Evolutionary conservation across 2,113 vertebrate genomes (phyloP), one percentile per base, ranked within the genome.

Genomic region (Xiphorhynchus elegans): DNA sequence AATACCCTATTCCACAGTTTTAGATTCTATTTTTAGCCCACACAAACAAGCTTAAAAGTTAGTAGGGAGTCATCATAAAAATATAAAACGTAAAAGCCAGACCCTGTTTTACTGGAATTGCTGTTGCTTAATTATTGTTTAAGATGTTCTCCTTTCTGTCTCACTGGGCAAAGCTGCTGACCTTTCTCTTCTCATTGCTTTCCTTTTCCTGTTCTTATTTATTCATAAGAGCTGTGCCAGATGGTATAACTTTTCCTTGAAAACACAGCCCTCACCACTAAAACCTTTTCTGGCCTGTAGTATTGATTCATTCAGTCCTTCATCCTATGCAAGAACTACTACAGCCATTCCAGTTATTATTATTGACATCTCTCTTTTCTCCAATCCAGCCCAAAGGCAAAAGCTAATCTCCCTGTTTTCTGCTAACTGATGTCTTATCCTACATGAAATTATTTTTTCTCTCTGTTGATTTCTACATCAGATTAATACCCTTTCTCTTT

Each of bases 271-370:
- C 26, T 81, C 64, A 37, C 25, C 42, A 76, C 46, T 50, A 46
- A 86, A 85, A 77, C 35, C 67, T 70, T 84, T 77, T 55, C 3
- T 3, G 31, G 49, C 56, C 46, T 76, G 37, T 94, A 18, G 67
- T 95, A 95, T 86, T 90, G 94, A 92, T 97, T 94, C 44, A n/a
- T 81, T 89, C 60, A 84, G 31, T 63, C 47, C 59, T 88, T 84
- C 68, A 72, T 90, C 64, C 60, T 92, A 67, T 78, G 81, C 86
- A 81, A 53, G 70, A 73, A 64, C 68, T 81, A 39, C 76, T 84
- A 40, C 56, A 91, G 68, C 83, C 64, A 56, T 86, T 89, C 86
- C 55, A 68, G 60, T 93, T 96, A 84, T 55, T 96, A 39, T 66
- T 93, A 86, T 86, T 95, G 90, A 92, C 88, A 8, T 94, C 73